Evolutionary conservation across 2,888 invertebrate species (phyloP), one percentile per base, ranked within the genome.

Genomic region (Drosophila nigritarsus): DNA sequence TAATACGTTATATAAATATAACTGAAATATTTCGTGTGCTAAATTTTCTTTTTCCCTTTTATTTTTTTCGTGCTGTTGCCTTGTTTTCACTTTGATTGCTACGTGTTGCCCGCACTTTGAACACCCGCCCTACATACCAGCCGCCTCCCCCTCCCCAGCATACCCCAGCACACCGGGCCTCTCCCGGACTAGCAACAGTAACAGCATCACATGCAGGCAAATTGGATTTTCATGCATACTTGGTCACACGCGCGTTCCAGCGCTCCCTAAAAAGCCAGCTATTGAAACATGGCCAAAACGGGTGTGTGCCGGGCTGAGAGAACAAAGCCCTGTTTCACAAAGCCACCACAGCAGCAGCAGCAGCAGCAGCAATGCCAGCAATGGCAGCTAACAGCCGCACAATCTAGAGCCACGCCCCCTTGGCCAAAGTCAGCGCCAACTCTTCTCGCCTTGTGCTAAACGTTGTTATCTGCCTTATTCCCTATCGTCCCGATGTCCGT

Each of bases 171-270:
- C 27, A 5, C 18, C 11, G 49, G 18, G 15, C 20, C 20, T 7
- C 15, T 29, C 45, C 48, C 9, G 15, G 27, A 29, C 49, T 24
- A 27, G n/a, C 24, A 32, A 54, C 30, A 51, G 42, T 30, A 50
- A 20, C 55, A 59, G 76, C 76, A 65, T 76, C 66, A 76, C 75
- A 80, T 83, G 78, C 79, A 85, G 85, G 75, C 82, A 85, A 85
- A 85, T 85, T 89, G 85, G 89, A 89, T 85, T 85, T 85, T 85
- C 85, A 85, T 85, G 85, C 85, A 89, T 87, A 85, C 89, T 85
- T 85, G 85, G 89, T 76, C 82, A 84, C 87, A 87, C 85, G 85
- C 87, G 73, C 77, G 68, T 76, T 48, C 51, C 56, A 53, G 56
- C 54, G 80, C 63, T 63, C 56, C 70, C 38, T 38, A 36, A 55